Base-by-base conservation (phyloP, 2,797 vertebrate species). In the Gymnodraco acuticeps region DNA sequence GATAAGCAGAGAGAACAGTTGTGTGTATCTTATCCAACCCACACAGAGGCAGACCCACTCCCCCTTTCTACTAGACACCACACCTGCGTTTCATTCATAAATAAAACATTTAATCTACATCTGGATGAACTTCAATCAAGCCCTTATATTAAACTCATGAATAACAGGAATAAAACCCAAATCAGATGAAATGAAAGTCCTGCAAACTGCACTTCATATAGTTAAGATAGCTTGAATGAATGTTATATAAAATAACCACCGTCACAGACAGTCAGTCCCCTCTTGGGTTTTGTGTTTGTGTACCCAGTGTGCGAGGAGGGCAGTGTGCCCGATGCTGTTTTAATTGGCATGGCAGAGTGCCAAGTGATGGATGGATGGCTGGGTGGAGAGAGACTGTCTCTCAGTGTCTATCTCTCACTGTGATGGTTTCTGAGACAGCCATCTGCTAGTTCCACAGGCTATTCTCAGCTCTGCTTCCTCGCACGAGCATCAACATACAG, bases 321-420 rank as follows among this genome's bases (percentile, higher is more conserved):
- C 87, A 81, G 74, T 2, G 47, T 75, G 89, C 86, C 89, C 77
- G 12, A 45, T 38, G 61, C 82, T 42, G 82, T 58, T 91, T 92
- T 93, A 92, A 93, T 94, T 93, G 92, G 82, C 77, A 83, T 93
- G 93, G 90, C 88, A 33, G 54, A 42, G 73, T 51, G 87, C 91
- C 92, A 93, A 75, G 70, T 73, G 86, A 90, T 77, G 87, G 88
- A 74, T 88, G 86, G 70, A 19, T 72, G 80, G 69, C 69, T 80
- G 78, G 78, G 62, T 84, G 79, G 80, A 78, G 84, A 80, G 74
- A 74, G 63, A 70, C 68, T 45, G 51, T 83, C 54, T 82, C 75
- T 71, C 63, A 6, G 38, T 68, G 68, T 67, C 82, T 46, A 61
- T 67, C 66, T 81, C 75, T 82, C 75, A 3, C 78, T 58, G 19